Base-by-base conservation (phyloP, 23 tunicate genomes). In the Clavelina lepadiformis region DNA sequence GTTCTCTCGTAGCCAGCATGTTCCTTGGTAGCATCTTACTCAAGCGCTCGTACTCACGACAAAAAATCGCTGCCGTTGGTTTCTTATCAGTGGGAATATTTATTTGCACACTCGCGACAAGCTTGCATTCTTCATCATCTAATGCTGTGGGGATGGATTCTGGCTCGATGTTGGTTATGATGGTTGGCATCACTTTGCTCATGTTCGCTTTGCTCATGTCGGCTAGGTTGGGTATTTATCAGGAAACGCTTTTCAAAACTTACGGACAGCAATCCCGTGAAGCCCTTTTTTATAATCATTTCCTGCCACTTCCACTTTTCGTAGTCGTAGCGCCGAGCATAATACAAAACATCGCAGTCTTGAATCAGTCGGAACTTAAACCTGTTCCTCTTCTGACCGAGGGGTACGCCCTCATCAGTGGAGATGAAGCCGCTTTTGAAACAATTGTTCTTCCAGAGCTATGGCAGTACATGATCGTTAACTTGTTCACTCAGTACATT, bases 401-500 rank as follows among this genome's bases (percentile, higher is more conserved):
- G 15, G 19, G 19, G 7, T 0, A 45, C 45, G 47, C 57, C 36
- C 33, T 64, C 1, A 33, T 46, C 26, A 35, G 69, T 15, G 68
- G 51, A 5, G 52, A 37, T 23, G 26, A 41, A 26, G 0, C 56
- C 2, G 31, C 28, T 36, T 50, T 56, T 20, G 47, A 28, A 19
- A 41, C 67, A 8, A 41, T 38, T 26, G 46, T 73, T 1, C 11
- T 93, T 20, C 98, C 98, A 1, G 63, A 78, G 44, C 56, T 85
- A 36, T 93, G 98, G 98, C 88, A 72, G 37, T 85, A 83, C 88
- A 61, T 93, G 75, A 35, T 69, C 6, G 74, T 53, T 56, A 93
- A 93, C 67, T 30, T 93, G 32, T 31, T 83, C 8, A 93, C 94
- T 27, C 98, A 93, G 49, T 93, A 93, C 50, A 61, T 93, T 34